Evolutionary conservation across 2,888 invertebrate genomes (phyloP).

Genomic region (Drepanosiphum platanoidis): DNA sequence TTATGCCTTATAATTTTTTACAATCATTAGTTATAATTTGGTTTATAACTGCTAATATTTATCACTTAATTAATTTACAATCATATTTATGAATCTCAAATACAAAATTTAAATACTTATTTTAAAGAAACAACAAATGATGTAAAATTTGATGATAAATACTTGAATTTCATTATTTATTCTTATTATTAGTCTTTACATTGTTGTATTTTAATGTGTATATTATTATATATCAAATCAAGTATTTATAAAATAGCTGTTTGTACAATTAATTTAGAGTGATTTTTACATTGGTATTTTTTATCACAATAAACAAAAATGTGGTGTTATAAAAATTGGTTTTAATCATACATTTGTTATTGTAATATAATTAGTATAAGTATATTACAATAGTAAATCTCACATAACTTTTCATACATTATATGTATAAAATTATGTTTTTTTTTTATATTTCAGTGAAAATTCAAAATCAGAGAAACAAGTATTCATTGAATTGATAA

Average conservation of each 20-base stretch:
- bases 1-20: slow-evolving; percentile 27
- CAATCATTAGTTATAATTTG: neutral
- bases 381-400: neutral
- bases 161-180: neutral
- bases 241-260: neutral
- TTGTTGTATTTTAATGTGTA: neutral
- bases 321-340: neutral
- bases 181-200: neutral
- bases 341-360: neutral
- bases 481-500: slow-evolving; percentile 28
- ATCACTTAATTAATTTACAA: slow-evolving; percentile 1
- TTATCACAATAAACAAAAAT: neutral
- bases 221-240: neutral
- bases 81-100: neutral
- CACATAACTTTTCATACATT: neutral
- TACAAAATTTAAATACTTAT: neutral
- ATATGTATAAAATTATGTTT: slow-evolving; percentile 4
- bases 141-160: neutral
- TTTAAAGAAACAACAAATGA: neutral
- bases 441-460: slow-evolving; percentile 35
- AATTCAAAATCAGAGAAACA: slow-evolving; percentile 26
- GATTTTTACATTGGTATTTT: slow-evolving; percentile 18
- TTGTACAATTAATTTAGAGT: slow-evolving; percentile 8
- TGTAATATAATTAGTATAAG: neutral
- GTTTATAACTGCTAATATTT: neutral